phyloP scores from a whole-genome alignment of 1,140 invertebrate species.

The Pteromalus puparum region DNA sequence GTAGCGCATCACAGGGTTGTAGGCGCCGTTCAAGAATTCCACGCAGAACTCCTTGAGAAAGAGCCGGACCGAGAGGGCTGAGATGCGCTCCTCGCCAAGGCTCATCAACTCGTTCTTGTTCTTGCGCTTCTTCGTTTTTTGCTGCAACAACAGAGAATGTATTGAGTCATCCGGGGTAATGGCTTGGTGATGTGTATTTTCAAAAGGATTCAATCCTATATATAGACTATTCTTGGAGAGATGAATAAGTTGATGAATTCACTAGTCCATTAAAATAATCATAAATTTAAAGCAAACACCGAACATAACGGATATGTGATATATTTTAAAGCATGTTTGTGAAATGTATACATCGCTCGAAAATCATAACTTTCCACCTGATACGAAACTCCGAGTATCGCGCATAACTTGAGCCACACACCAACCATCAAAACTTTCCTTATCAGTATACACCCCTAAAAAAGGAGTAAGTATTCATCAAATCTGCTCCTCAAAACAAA shows the following conservation, averaged over 20 bases:
- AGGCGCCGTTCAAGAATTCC: slow-evolving; percentile 93
- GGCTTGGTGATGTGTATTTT: too few species aligned
- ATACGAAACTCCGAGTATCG: background rate
- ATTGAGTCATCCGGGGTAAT: too few species aligned
- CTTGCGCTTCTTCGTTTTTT: slow-evolving; percentile 80
- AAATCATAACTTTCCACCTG: too few species aligned
- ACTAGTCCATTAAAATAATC: too few species aligned
- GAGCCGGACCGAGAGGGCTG: slow-evolving; percentile 87
- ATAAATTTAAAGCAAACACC: too few species aligned
- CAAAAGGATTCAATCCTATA: too few species aligned
- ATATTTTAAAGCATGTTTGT: background rate
- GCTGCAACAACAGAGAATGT: slow-evolving; percentile 60
- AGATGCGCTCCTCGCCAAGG: slow-evolving; percentile 79
- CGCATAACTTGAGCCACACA: background rate
- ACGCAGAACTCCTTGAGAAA: slow-evolving; percentile 96
- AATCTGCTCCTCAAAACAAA: background rate
- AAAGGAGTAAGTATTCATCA: background rate
- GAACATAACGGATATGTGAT: too few species aligned
- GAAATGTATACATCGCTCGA: background rate
- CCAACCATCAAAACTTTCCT: background rate
- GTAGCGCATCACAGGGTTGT: slow-evolving; percentile 92
- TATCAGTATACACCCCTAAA: background rate
- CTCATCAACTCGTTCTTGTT: slow-evolving; percentile 80
- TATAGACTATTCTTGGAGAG: too few species aligned
- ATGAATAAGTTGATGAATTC: too few species aligned